Evolutionary conservation across 2,113 vertebrate genomes (phyloP), one percentile per base, ranked within the genome.

Genomic region (Ibidorhyncha struthersii): DNA sequence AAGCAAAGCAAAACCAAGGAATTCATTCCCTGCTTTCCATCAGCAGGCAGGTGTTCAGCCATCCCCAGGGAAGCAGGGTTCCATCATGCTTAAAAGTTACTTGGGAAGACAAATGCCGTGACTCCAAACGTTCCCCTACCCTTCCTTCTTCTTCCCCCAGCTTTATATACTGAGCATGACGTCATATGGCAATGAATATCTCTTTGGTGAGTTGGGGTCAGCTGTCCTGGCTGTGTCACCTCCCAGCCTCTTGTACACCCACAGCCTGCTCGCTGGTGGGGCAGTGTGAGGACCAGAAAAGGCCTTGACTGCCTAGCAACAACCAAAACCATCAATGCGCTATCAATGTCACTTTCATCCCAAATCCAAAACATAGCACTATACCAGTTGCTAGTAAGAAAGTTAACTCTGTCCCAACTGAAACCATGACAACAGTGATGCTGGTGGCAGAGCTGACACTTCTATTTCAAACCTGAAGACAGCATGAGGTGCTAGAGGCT

Each of bases 401-500:
- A 34, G 41, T 66, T 45, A 66, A 66, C 63, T 66, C 41, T 16
- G 43, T 66, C 29, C 41, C 41, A 66, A 3, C 29, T 66, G 63
- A 66, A 45, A 45, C 63, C 41, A 34, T 45, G 41, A 3, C 16
- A 34, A 2, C 12, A 36, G 52, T 23, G 27, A 9, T 56, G 21
- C 50, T 70, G 22, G 26, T 70, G 61, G 41, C 70, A 63, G 56
- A 91, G 45, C 16, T 38, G 34, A 14, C 22, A 2, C 45, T 74
- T 66, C 0, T 0, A 1, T 85, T 82, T 69, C 30, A 15, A 8
- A 11, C n/a, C 77, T 66, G 27, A 58, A 79, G 56, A 21, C 5
- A 5, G 41, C 14, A 4, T 4, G 29, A 49, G 0, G 0, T 41
- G 27, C 40, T 61, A 3, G 4, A 56, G 29, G 25, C 74, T 81